phyloP scores from a whole-genome alignment of 2,797 vertebrate species.

The Merluccius polli region DNA sequence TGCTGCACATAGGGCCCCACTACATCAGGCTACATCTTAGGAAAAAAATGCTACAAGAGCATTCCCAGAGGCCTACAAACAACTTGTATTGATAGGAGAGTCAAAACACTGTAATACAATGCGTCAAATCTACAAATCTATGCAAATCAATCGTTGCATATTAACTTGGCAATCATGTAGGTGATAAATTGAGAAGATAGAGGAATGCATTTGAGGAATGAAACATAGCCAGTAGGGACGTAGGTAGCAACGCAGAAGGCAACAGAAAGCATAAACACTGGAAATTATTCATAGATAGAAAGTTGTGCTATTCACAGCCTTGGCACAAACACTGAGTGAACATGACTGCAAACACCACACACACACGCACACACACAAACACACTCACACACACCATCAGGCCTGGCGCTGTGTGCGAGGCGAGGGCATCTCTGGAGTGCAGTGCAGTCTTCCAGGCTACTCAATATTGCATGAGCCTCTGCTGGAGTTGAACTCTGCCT shows the following conservation, averaged over 20 bases:
- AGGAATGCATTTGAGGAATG: background rate
- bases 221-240: constrained; percentile 18
- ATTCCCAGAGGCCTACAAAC: background rate
- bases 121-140: too few species aligned
- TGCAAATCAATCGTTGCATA: background rate
- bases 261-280: constrained; percentile 67
- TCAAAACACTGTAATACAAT: background rate
- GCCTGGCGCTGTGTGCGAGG: constrained; percentile 33
- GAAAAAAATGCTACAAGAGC: background rate
- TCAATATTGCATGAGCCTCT: constrained; percentile 74
- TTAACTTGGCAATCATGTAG: too few species aligned
- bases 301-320: constrained; percentile 59
- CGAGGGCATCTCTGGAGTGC: constrained; percentile 63
- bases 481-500: constrained; percentile 69
- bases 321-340: constrained; percentile 59
- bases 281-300: constrained; percentile 70
- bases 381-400: background rate
- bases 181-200: background rate
- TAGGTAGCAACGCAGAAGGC: constrained; percentile 58
- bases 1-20: background rate
- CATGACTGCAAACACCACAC: constrained; percentile 42
- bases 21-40: background rate
- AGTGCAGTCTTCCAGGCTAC: constrained; percentile 61
- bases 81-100: background rate
- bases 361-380: constrained; percentile 1